Conservation (phyloP, 2,113 vertebrate species). For the Ophthalmotilapia sp. region DNA sequence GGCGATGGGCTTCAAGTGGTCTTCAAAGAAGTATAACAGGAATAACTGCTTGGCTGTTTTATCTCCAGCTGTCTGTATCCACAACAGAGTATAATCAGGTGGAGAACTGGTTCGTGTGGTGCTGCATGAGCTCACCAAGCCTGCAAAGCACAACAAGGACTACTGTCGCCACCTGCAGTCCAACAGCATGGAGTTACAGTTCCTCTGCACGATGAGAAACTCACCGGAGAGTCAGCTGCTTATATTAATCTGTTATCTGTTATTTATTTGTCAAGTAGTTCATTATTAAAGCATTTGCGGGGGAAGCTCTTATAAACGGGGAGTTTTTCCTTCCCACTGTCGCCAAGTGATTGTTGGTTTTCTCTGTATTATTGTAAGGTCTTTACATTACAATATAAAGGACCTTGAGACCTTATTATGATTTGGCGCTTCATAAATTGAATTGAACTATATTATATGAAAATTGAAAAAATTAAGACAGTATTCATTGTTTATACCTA, state of each 20-base stretch:
- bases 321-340: not conserved
- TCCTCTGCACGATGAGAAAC: not conserved
- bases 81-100: not conserved
- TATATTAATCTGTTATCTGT: not conserved
- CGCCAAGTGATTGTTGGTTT: not conserved
- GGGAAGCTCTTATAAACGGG: not conserved
- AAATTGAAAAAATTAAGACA: not conserved
- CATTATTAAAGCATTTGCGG: not conserved
- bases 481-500: not conserved
- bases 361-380: not conserved
- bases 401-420: not conserved
- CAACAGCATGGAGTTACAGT: not conserved
- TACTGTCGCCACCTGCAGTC: not conserved
- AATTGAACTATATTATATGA: not conserved
- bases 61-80: not conserved
- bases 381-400: fast-evolving
- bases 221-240: not conserved
- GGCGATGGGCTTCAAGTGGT: not conserved
- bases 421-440: fast-evolving
- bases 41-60: not conserved
- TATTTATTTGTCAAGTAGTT: not conserved
- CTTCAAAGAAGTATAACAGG: not conserved
- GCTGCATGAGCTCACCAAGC: not conserved
- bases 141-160: not conserved
- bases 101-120: not conserved